Conservation (phyloP, 2,797 vertebrate species). For the Cottoperca gobio region DNA sequence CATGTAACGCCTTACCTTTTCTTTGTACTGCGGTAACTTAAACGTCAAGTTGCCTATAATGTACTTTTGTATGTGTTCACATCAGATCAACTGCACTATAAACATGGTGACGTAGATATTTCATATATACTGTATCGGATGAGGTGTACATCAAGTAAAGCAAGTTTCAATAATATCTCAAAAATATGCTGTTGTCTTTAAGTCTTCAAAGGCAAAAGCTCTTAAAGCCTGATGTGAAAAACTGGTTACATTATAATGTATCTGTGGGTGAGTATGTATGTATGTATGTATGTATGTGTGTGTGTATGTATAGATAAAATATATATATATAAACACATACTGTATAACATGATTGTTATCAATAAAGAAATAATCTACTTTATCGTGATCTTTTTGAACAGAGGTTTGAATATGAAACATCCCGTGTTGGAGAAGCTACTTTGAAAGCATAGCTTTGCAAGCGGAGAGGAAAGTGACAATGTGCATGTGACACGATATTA, state of each 20-base stretch:
- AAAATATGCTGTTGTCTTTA: conserved; percentile 19
- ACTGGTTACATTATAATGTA: conserved; percentile 1
- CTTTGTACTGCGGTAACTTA: conserved; percentile 29
- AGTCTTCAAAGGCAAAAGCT: conserved; percentile 7
- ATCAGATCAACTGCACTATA: conserved; percentile 34
- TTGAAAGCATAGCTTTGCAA: conserved; percentile 37
- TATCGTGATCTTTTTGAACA: not conserved
- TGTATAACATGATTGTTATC: conserved; percentile 38
- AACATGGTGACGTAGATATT: conserved; percentile 15
- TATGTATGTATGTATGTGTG: not conserved
- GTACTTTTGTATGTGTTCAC: conserved; percentile 18
- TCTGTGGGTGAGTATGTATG: conserved; percentile 10
- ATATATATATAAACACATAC: too few relatives aligned
- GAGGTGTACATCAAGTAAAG: not conserved
- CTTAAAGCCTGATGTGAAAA: conserved; percentile 11
- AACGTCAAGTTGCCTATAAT: conserved; percentile 1
- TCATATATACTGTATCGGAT: conserved; percentile 16
- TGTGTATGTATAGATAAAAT: too few relatives aligned
- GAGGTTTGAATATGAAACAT: not conserved
- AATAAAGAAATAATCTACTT: conserved; percentile 65
- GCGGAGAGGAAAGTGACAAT: not conserved
- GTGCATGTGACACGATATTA: too few relatives aligned
- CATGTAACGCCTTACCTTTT: conserved; percentile 12
- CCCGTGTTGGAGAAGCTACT: not conserved
- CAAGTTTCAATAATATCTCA: not conserved